Conservation (phyloP, 2,797 vertebrate genomes). For the Acanthurus leucopareius region DNA sequence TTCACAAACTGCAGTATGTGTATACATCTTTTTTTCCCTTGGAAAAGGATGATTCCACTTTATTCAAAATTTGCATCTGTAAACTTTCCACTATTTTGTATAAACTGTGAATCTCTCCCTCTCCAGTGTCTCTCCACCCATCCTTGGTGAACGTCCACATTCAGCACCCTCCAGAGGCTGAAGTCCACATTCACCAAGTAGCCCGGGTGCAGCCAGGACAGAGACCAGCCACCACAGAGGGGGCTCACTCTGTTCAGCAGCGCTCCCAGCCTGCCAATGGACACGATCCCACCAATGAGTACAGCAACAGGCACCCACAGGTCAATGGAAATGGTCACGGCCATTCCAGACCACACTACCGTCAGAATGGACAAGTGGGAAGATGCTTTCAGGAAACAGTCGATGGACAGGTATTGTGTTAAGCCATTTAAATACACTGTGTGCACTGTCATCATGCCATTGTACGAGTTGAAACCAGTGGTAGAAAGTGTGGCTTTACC, state of each 20-base stretch:
- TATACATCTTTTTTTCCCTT: conserved; percentile 48
- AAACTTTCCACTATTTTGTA: conserved; percentile 45
- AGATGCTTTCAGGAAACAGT: conserved; percentile 92
- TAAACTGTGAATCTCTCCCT: conserved; percentile 51
- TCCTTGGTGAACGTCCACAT: conserved; percentile 96
- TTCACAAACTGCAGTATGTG: conserved; percentile 43
- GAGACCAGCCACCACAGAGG: conserved; percentile 81
- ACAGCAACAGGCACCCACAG: conserved; percentile 66
- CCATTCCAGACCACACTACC: conserved; percentile 64
- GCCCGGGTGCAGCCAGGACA: conserved; percentile 90
- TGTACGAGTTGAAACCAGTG: conserved; percentile 26
- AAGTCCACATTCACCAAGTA: conserved; percentile 94
- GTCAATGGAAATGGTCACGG: conserved; percentile 50
- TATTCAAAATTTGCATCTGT: conserved; percentile 40
- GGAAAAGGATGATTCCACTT: conserved; percentile 41
- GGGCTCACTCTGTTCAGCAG: conserved; percentile 87
- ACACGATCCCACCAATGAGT: conserved; percentile 74
- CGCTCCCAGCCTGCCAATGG: conserved; percentile 82
- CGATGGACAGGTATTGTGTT: conserved; percentile 90
- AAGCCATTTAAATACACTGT: conserved; percentile 21
- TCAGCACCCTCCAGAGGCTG: conserved; percentile 93
- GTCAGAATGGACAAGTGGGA: conserved; percentile 83
- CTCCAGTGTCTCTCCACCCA: conserved; percentile 90
- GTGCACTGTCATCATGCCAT: conserved; percentile 32
- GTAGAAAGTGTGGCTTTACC: conserved; percentile 31